Evolutionary conservation across 2,888 invertebrate genomes (phyloP), one percentile per base, ranked within the genome.

Genomic region (Leptopilina drosophilae): DNA sequence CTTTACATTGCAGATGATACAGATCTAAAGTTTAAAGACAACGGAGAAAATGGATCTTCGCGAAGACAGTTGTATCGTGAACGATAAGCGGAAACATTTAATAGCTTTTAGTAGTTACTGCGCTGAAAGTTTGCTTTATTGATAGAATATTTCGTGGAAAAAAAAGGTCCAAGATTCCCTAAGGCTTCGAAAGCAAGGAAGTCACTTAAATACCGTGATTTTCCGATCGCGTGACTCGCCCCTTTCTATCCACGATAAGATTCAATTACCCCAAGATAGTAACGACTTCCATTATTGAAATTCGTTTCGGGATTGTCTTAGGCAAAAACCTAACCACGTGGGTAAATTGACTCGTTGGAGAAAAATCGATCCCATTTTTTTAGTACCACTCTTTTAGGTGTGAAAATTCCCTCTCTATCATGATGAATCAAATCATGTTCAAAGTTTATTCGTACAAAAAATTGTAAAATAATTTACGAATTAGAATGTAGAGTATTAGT

Each of bases 261-360:
- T 56, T 73, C 73, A 56, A 73, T 73, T 73, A 73, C n/a, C 53
- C 9, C n/a, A 11, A 49, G 56, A 14, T 53, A 56, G 73, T 56
- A 73, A 73, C 53, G 9, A 73, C 56, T 56, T 56, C 73, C 73
- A 73, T 73, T 73, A 73, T 73, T 73, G 53, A 73, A 73, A 56
- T 73, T 53, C n/a, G 73, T 73, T 73, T 73, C 73, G 33, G 56
- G n/a, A 73, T 73, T 73, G 73, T 73, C 73, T 73, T 56, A 33
- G 53, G 73, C 33, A 56, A 73, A 73, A 69, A 69, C 53, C 20
- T 69, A 69, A 69, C 69, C 69, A 62, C 20, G 20, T 26, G 14
- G 26, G 69, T 26, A 26, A 69, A 53, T 69, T 53, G 62, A 62
- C 62, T 20, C 5, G 7, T 6, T 20, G n/a, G n/a, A 5, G 56